These are phyloP conservation scores for Larimichthys crocea DNA, from an alignment of 2,113 vertebrate species.

Conservation along the genomic window DNA sequence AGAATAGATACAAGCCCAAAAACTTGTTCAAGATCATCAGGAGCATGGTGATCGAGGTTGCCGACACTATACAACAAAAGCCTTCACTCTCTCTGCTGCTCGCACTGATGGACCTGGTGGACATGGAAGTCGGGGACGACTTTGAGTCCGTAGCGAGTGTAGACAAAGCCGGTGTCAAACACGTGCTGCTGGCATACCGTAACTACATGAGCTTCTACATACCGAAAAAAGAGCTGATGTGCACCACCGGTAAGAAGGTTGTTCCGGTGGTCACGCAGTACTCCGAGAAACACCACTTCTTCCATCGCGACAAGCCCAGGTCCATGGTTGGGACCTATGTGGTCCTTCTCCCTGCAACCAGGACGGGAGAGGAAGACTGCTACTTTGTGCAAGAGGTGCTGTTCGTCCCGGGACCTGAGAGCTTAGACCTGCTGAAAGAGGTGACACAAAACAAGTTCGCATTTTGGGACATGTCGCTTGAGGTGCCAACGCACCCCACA, in stretches of 20 bases:
- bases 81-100: not conserved
- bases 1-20: not conserved
- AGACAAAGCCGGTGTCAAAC: not conserved
- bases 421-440: not conserved
- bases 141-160: not conserved
- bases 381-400: not conserved
- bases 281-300: not conserved
- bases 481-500: not conserved
- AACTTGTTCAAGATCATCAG: not conserved
- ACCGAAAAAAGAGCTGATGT: not conserved
- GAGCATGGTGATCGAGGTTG: not conserved
- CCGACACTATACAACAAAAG: not conserved
- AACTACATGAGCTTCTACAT: not conserved
- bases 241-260: not conserved
- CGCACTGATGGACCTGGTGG: not conserved
- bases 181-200: not conserved
- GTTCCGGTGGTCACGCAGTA: no score
- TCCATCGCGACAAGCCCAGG: not conserved
- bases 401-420: not conserved
- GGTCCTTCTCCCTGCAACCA: no score
- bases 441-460: not conserved
- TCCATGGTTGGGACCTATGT: not conserved
- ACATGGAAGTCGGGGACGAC: not conserved
- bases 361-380: not conserved
- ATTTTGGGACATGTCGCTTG: constrained; percentile 13